Percentiles rank a stretch among this genome's conserved stretches.
These are phyloP conservation scores for Mizuhopecten yessoensis DNA, from an alignment of 1,140 invertebrate genomes.

Conservation along the genomic window DNA sequence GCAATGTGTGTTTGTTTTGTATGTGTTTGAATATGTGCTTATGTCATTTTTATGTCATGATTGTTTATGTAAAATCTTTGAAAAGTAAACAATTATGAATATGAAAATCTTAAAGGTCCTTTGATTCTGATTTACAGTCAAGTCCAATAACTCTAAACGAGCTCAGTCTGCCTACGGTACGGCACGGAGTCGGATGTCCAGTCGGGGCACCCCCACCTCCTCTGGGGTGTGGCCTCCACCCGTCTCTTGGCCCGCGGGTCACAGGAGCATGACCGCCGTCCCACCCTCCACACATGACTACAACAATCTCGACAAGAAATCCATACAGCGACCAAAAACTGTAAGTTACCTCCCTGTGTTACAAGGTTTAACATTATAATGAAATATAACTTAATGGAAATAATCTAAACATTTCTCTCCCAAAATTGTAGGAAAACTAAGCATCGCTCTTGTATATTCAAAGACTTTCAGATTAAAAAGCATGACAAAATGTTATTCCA, in stretches of 20 bases:
- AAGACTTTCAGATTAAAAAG: no score
- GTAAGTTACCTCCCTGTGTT: slow-evolving; percentile 61
- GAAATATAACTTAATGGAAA: no score
- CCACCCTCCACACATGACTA: slow-evolving; percentile 45
- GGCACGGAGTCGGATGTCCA: slow-evolving; percentile 49
- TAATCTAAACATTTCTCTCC: no score
- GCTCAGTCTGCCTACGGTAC: slow-evolving; percentile 63
- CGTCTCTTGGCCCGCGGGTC: slow-evolving; percentile 68
- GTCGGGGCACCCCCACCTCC: slow-evolving; percentile 60
- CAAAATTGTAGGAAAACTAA: no score
- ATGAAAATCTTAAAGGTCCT: neutral
- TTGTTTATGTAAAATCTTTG: no score
- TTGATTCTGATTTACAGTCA: neutral
- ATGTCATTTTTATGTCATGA: no score
- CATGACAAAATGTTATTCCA: no score
- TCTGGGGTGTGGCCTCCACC: slow-evolving; percentile 73
- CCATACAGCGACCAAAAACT: slow-evolving; percentile 77
- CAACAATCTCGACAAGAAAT: slow-evolving; percentile 65
- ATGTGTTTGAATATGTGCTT: no score
- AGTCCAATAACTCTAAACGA: slow-evolving; percentile 43
- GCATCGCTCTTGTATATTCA: no score
- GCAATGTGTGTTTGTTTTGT: no score
- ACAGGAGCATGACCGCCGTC: slow-evolving; percentile 66
- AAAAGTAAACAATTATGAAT: no score
- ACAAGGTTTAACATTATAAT: no score